Evolutionary conservation across 1,140 invertebrate genomes (phyloP), one percentile per base, ranked within the genome.

Genomic region (Eulimnadia texana): DNA sequence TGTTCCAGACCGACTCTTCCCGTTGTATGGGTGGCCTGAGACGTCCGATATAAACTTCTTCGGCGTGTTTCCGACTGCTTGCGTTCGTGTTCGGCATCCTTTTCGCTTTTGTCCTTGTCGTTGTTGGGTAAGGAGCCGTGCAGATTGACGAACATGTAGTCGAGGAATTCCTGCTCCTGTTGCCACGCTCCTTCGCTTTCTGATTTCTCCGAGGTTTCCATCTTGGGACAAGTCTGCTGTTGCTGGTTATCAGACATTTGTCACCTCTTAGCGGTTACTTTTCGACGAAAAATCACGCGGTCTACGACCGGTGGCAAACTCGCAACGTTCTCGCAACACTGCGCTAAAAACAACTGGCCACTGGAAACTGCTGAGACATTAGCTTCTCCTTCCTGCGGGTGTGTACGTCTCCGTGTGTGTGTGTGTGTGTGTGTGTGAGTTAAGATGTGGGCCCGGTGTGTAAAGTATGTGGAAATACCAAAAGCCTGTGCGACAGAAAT

Each of bases 1-100:
- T 89, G 86, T 66, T 87, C 84, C 27, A 90, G 68, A 1, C 78
- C 77, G n/a, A 76, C 70, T 55, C 70, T 67, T n/a, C 68, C 65
- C 22, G 24, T 60, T 53, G 56, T 50, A 54, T 58, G 57, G 55
- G 29, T 50, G 19, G n/a, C 11, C 28, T 47, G 42, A 58, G 10
- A 61, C 42, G 22, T 63, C 50, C 24, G 56, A 52, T 20, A 64
- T 58, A n/a, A 63, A 53, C 22, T 61, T 63, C 25, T 50, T 19
- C 11, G 23, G 1, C 19, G 24, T 47, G 24, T 53, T 29, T 2
- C 58, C 10, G 59, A 64, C 11, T 28, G n/a, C 28, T n/a, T 47
- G 27, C 23, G 25, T 22, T 57, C 54, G 22, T 50, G 16, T 19
- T 16, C 22, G 27, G 23, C 13, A 54, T 49, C 42, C 27, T 23